Conservation (phyloP, 2,113 vertebrate genomes). For the Melanocharis versteri region DNA sequence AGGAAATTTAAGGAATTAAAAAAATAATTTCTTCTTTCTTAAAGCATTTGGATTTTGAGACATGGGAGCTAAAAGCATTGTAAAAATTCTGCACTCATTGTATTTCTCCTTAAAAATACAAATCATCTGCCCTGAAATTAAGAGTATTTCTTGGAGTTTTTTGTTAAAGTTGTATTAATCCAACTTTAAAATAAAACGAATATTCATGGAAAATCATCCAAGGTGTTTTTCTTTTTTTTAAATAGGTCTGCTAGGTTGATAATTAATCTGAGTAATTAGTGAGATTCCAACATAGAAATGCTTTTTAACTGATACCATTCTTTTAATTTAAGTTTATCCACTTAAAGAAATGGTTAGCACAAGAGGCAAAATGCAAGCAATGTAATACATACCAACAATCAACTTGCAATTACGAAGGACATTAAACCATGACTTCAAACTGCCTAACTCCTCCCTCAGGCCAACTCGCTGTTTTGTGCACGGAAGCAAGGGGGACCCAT, state of each 20-base stretch:
- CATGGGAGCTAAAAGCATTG: neutral
- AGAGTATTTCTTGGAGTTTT: slow-evolving; percentile 9
- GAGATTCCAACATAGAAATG: neutral
- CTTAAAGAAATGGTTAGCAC: slow-evolving; percentile 55
- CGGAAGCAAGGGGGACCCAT: neutral
- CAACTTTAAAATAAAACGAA: neutral
- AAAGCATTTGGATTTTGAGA: neutral
- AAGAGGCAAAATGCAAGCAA: slow-evolving; percentile 27
- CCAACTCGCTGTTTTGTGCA: slow-evolving; percentile 56
- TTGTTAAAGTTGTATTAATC: neutral
- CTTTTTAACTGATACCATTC: slow-evolving; percentile 27
- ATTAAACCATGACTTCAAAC: slow-evolving; percentile 70
- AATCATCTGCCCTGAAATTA: neutral
- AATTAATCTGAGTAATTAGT: slow-evolving; percentile 37
- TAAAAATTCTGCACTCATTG: neutral
- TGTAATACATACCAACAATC: slow-evolving; percentile 69
- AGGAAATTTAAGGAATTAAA: neutral
- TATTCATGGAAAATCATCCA: slow-evolving; percentile 16
- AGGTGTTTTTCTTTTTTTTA: neutral
- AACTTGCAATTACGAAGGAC: slow-evolving; percentile 72
- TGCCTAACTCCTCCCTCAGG: slow-evolving; percentile 62
- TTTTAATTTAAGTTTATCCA: slow-evolving; percentile 73
- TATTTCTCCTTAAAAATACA: neutral
- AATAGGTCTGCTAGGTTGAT: neutral
- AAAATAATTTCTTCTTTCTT: neutral